A percentile compares a stretch with the other conserved stretches of the same genome.
Conservation (phyloP, 30 jellyfish, hydroid and myxozoan genomes). For the Turritopsis rubra region DNA sequence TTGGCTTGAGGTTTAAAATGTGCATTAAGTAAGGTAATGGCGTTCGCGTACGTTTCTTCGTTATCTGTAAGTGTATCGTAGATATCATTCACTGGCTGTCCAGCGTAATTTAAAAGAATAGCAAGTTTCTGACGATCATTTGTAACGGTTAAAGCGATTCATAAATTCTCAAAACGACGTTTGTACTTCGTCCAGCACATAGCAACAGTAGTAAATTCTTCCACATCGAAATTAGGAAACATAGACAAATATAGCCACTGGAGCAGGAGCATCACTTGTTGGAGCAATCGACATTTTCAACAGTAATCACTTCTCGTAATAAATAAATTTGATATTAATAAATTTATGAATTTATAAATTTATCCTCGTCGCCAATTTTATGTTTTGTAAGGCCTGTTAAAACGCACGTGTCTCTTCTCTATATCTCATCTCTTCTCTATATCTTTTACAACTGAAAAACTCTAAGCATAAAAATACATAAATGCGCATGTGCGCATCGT, state of each 20-base stretch:
- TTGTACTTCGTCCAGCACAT: constrained; percentile 6
- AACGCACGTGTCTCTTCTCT: too few relatives aligned
- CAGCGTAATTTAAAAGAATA: background rate
- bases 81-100: background rate
- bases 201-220: constrained; percentile 10
- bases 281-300: too few relatives aligned
- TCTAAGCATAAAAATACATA: too few relatives aligned
- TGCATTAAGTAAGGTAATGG: background rate
- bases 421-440: too few relatives aligned
- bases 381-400: too few relatives aligned
- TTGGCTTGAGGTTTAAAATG: constrained; percentile 16
- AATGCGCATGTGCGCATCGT: too few relatives aligned
- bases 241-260: background rate
- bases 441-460: too few relatives aligned
- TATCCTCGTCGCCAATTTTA: too few relatives aligned
- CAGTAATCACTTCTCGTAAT: too few relatives aligned
- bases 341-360: too few relatives aligned
- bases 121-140: background rate
- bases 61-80: background rate
- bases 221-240: constrained; percentile 12
- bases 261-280: too few relatives aligned
- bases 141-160: background rate
- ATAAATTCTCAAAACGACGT: background rate
- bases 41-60: background rate
- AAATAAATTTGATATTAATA: too few relatives aligned